Percentiles rank a stretch among this genome's conserved stretches.
These are phyloP conservation scores for Ispidina picta DNA, from an alignment of 2,797 vertebrate species.

Conservation along the genomic window DNA sequence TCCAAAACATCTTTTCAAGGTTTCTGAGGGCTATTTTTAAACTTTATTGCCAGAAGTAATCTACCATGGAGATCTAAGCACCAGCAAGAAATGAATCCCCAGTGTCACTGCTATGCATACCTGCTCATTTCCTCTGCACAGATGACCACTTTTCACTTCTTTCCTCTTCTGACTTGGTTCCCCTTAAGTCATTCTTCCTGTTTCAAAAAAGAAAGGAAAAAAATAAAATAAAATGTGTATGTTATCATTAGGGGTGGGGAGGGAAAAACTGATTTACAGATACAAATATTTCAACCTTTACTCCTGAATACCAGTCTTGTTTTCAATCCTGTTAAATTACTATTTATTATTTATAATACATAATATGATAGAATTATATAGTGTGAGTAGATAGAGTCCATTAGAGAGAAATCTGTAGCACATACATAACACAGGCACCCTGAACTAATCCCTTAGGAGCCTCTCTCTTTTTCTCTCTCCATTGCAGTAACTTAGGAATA, in stretches of 20 bases:
- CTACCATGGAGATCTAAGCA: constrained; percentile 7
- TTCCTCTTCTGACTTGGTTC: neutral
- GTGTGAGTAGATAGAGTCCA: neutral
- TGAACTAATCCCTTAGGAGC: neutral
- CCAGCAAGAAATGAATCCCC: constrained; percentile 13
- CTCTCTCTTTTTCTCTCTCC: neutral
- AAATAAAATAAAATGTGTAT: neutral
- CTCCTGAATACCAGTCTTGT: neutral
- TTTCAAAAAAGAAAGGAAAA: neutral
- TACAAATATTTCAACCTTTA: neutral
- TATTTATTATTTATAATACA: neutral
- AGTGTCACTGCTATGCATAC: neutral
- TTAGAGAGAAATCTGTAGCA: neutral
- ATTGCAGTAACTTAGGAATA: neutral
- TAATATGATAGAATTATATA: rapidly evolving
- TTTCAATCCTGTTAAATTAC: neutral
- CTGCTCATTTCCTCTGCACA: constrained; percentile 2
- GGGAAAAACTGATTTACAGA: neutral
- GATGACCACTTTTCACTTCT: neutral
- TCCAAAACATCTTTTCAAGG: neutral
- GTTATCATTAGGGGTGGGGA: neutral
- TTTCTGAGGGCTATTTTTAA: constrained; percentile 30
- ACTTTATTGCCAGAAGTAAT: constrained; percentile 32
- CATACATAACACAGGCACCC: neutral
- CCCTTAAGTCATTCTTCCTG: neutral